phyloP scores from a whole-genome alignment of 1,140 invertebrate genomes.

The Macrostomum lignano region DNA sequence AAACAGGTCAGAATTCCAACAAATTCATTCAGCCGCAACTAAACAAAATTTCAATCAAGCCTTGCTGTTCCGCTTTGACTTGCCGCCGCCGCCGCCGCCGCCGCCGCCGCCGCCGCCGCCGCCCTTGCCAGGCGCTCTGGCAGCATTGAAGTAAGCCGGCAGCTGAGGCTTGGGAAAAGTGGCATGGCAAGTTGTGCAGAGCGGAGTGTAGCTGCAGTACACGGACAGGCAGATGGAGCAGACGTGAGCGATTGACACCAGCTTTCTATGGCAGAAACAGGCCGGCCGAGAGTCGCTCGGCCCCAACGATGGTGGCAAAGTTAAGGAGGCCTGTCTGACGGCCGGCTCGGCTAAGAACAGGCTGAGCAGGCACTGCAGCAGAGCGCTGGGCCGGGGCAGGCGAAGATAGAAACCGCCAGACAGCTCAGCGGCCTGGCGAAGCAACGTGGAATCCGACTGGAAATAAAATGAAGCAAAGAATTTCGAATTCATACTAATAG shows the following conservation, averaged over 20 bases:
- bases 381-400: slow-evolving; percentile 23
- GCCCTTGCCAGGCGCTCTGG: no score
- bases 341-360: slow-evolving; percentile 52
- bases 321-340: slow-evolving; percentile 47
- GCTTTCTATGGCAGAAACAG: slow-evolving; percentile 83
- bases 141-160: no score
- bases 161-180: slow-evolving; percentile 3
- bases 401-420: slow-evolving; percentile 53
- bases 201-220: neutral
- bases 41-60: no score
- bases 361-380: slow-evolving; percentile 66
- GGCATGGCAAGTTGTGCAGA: slow-evolving; percentile 1
- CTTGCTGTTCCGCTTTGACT: no score
- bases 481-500: no score
- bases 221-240: slow-evolving; percentile 75
- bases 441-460: slow-evolving; percentile 8
- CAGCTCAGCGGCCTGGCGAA: slow-evolving; percentile 51
- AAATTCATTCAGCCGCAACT: no score
- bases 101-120: no score
- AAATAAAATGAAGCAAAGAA: no score
- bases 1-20: no score
- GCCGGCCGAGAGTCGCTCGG: slow-evolving; percentile 58
- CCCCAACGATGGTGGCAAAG: slow-evolving; percentile 39
- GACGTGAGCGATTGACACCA: slow-evolving; percentile 78
- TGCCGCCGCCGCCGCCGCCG: no score